Evolutionary conservation across 2,113 vertebrate genomes (phyloP), one percentile per base, ranked within the genome.

Genomic region (Galeopterus variegatus): DNA sequence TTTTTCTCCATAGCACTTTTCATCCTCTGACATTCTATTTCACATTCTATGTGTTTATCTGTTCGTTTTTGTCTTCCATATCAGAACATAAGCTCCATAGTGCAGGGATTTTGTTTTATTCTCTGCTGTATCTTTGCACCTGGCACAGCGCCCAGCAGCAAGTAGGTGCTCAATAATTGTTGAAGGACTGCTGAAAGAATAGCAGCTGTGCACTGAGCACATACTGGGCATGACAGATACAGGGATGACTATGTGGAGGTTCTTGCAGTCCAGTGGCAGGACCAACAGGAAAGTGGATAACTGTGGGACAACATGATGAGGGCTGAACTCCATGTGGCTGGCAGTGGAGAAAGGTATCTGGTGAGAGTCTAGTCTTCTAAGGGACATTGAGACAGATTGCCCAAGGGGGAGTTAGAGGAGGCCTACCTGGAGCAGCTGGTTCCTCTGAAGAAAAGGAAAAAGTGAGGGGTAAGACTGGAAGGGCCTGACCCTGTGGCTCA

Each of bases 81-180:
- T 45, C 80, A 77, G 85, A 86, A 76, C 31, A 18, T 88, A 50
- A 82, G 67, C 36, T 23, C 45, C 6, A 31, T 18, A 86, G 36
- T 6, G 48, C 62, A 18, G 52, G 36, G 50, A 72, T 96, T 90
- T 84, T 56, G 18, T 83, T 92, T 95, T 60, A 23, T 36, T 80
- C 52, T 87, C 50, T 64, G 15, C 67, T 31, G 3, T 17, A 36
- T 79, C 60, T 54, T 79, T 89, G 62, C n/a, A 26, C n/a, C 17
- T 72, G 23, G 52, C 80, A 58, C 50, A 11, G 36, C 45, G 72
- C 60, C 58, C 12, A 9, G 77, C 17, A 52, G 8, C 58, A 62
- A 72, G 28, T 5, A 45, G 41, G 26, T 64, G 15, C 52, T 81
- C 82, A 36, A 4, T 84, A 70, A 76, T 69, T n/a, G 90, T 5